These are phyloP conservation scores for Heteromyza rotundicornis DNA, from an alignment of 2,888 invertebrate genomes.

Conservation along the genomic window DNA sequence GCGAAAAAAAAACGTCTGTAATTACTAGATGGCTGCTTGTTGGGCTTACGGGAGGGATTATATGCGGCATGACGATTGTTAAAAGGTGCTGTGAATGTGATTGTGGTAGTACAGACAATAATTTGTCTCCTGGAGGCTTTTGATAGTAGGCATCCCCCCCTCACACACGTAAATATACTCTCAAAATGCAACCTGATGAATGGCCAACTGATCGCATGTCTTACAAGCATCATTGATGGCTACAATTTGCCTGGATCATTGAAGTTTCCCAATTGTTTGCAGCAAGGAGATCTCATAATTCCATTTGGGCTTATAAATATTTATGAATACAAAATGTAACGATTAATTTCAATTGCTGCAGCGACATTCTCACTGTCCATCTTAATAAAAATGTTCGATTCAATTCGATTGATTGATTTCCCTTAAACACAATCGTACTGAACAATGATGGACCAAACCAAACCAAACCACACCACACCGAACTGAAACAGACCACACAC, in stretches of 20 bases:
- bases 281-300: too few relatives aligned
- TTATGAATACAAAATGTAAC: slow-evolving; percentile 2
- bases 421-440: not conserved
- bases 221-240: too few relatives aligned
- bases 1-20: not conserved
- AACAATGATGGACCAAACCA: slow-evolving; percentile 1
- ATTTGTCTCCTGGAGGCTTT: not conserved
- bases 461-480: too few relatives aligned
- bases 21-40: too few relatives aligned
- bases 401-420: not conserved
- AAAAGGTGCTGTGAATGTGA: not conserved
- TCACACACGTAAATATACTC: not conserved
- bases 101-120: too few relatives aligned
- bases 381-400: slow-evolving; percentile 10
- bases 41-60: too few relatives aligned
- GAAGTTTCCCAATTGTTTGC: not conserved
- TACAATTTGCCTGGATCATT: too few relatives aligned
- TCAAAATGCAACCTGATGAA: not conserved
- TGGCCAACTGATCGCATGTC: not conserved
- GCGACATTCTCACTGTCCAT: slow-evolving; percentile 16
- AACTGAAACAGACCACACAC: too few relatives aligned
- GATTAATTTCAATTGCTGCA: slow-evolving; percentile 23
- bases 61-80: not conserved
- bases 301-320: too few relatives aligned
- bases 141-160: not conserved